These are phyloP conservation scores for Parnassius smintheus DNA, from an alignment of 2,888 invertebrate species.

Conservation along the genomic window DNA sequence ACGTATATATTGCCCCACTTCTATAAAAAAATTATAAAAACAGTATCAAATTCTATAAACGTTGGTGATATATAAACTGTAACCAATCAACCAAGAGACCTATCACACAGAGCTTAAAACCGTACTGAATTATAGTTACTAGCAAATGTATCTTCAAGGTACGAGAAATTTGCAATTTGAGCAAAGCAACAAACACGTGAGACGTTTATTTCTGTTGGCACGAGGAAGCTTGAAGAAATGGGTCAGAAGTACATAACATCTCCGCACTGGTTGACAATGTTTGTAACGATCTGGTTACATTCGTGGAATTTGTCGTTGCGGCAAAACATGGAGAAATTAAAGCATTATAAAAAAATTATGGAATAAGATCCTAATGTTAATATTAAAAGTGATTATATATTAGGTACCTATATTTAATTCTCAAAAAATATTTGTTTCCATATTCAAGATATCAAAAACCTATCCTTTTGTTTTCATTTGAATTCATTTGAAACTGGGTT, in stretches of 20 bases:
- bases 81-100: not conserved
- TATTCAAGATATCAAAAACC: too few species aligned
- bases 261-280: conserved; percentile 12
- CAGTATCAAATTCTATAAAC: not conserved
- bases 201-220: conserved; percentile 25
- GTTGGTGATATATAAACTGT: not conserved
- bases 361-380: too few species aligned
- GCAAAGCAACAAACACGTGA: conserved; percentile 4
- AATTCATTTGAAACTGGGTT: too few species aligned
- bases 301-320: conserved; percentile 1
- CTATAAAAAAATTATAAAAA: too few species aligned
- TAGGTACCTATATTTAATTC: too few species aligned
- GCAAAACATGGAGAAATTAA: not conserved
- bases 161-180: conserved; percentile 15
- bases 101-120: too few species aligned
- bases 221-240: conserved; percentile 17
- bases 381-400: too few species aligned
- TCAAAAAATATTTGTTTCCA: too few species aligned
- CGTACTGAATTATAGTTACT: not conserved
- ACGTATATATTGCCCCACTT: too few species aligned
- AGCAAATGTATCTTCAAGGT: conserved; percentile 6
- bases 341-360: not conserved
- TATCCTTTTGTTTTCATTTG: too few species aligned
- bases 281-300: conserved; percentile 9
- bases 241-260: conserved; percentile 21